These are phyloP conservation scores for Clusia tigrina DNA, from an alignment of 2,888 invertebrate species.

Conservation along the genomic window DNA sequence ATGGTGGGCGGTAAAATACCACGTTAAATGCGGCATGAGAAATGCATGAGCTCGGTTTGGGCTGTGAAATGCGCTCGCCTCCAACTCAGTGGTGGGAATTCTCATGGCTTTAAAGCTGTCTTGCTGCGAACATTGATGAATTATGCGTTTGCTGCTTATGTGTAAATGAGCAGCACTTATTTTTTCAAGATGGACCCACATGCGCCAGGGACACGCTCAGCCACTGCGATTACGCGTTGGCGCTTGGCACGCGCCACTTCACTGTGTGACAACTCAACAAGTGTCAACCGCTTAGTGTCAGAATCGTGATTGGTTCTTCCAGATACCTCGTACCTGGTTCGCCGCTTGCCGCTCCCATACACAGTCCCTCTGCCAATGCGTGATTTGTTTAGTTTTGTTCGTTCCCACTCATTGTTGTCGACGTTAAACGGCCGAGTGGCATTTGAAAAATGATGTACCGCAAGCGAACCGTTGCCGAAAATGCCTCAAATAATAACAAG, in stretches of 20 bases:
- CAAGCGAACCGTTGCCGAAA: slow-evolving; percentile 9
- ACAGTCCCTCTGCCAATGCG: not conserved
- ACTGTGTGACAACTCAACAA: not conserved
- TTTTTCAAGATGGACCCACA: not conserved
- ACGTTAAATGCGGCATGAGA: too few relatives aligned
- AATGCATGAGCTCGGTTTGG: too few relatives aligned
- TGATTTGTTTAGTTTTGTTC: not conserved
- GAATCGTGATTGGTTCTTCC: not conserved
- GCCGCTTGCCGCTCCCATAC: not conserved
- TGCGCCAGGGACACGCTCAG: not conserved
- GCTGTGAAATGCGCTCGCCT: too few relatives aligned
- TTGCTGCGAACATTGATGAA: too few relatives aligned
- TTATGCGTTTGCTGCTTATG: too few relatives aligned
- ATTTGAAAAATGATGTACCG: not conserved
- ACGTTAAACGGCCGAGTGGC: not conserved
- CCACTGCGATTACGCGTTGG: not conserved
- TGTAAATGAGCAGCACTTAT: too few relatives aligned
- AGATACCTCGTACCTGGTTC: too few relatives aligned
- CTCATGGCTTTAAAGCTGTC: too few relatives aligned
- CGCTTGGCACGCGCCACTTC: slow-evolving; percentile 11
- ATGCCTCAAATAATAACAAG: slow-evolving; percentile 31
- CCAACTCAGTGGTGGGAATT: too few relatives aligned
- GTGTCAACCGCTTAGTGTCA: slow-evolving; percentile 10
- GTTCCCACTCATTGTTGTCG: slow-evolving; percentile 5
- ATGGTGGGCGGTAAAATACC: too few relatives aligned